Evolutionary conservation across 2,888 invertebrate genomes (phyloP), one percentile per base, ranked within the genome.

Genomic region (Lepidocyrtinus sp.): DNA sequence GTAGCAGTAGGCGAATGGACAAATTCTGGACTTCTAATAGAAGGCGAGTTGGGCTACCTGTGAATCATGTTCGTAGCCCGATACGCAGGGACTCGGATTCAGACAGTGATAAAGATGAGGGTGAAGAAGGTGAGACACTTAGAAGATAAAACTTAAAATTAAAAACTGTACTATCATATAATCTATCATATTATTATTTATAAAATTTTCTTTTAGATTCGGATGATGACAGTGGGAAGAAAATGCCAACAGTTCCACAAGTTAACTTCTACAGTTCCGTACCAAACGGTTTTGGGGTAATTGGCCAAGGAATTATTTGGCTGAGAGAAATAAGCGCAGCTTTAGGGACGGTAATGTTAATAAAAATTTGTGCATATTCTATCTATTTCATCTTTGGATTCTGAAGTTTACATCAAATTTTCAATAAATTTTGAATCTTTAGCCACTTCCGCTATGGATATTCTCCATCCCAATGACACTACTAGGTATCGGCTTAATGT

Each of bases 231-330:
- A 36, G 36, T 12, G 5, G 7, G 5, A 36, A 36, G 5, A 64
- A 65, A n/a, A 25, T n/a, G 15, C 73, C 63, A 3, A 21, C 22
- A 36, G 21, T 79, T 19, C 79, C 79, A 1, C 22, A 61, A 70
- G 36, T 79, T 5, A 79, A 79, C 19, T 79, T 79, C 26, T 79
- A 79, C 79, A 73, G 19, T 25, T 55, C 63, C 22, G 24, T 74
- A 2, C 79, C 79, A 9, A 79, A 74, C 24, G 59, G 63, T 0
- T 19, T 79, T 26, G 74, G 79, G 19, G 61, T 79, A 2, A 45
- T 70, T 45, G 79, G 74, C 0, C 73, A 79, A 59, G 79, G 74
- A 3, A 59, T 74, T 12, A 61, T 79, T 19, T 79, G 73, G 73
- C 65, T 79, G 19, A 63, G 79, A 5, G 79, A 79, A 59, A 27